Evolutionary conservation across 2,888 invertebrate species (phyloP).

Genomic region (Odontomyia ornata): DNA sequence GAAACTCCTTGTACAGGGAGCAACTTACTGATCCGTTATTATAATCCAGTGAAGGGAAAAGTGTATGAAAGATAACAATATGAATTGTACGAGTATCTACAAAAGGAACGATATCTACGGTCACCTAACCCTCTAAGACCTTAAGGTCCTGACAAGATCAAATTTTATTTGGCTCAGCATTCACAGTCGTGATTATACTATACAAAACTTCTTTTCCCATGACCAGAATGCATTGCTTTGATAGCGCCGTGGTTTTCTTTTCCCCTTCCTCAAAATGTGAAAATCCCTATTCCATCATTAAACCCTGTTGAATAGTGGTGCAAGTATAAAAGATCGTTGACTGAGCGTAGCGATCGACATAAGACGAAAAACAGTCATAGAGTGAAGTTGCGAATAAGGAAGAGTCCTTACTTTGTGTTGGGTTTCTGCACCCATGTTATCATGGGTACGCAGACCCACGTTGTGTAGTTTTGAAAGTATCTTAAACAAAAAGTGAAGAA

Average conservation of each 20-base stretch:
- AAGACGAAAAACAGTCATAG: neutral
- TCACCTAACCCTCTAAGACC: constrained; percentile 6
- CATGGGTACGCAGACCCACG: neutral
- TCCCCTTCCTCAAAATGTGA: neutral
- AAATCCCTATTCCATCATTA: neutral
- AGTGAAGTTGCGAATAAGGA: neutral
- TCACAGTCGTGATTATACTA: neutral
- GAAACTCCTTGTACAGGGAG: neutral
- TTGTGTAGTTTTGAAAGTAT: neutral
- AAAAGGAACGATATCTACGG: neutral
- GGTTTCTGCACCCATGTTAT: neutral
- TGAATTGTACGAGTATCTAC: neutral
- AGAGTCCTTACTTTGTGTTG: neutral
- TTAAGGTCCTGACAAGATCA: constrained; percentile 7
- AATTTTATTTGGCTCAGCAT: neutral
- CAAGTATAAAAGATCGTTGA: constrained; percentile 1
- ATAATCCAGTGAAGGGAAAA: neutral
- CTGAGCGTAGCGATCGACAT: neutral
- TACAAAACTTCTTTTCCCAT: constrained; percentile 11
- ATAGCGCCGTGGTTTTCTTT: neutral
- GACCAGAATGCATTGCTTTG: neutral
- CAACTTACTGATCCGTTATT: constrained; percentile 13
- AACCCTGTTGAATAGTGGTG: neutral
- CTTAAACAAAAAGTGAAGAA: neutral
- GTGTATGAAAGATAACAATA: neutral